Evolutionary conservation across 1,140 invertebrate genomes (phyloP), one percentile per base, ranked within the genome.

Genomic region (Drosophila parvula): DNA sequence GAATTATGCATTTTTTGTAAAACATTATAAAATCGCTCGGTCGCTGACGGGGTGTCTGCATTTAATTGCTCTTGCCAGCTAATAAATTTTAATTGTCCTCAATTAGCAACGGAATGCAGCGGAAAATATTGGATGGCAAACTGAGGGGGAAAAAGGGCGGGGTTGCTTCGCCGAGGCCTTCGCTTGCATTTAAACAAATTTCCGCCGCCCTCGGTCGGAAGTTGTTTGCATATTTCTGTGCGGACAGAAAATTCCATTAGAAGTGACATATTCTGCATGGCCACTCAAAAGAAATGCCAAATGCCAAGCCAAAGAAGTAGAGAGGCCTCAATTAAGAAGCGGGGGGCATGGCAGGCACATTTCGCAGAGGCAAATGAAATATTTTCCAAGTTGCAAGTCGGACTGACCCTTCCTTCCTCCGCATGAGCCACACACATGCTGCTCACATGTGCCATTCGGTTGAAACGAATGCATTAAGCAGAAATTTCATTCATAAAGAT

Each of bases 61-160:
- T 90, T 90, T 90, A 90, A 90, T 90, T 90, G 83, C 83, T 79
- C 75, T 90, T 82, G 80, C 78, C 81, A 88, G 88, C 88, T 90
- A 88, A 90, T 90, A 90, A 90, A 90, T 90, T 90, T 90, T 90
- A 90, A 90, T 90, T 90, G 88, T 84, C 78, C 57, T 86, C 83
- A 90, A 90, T 90, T 90, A 90, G 86, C 71, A 55, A 77, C 73
- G 78, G 86, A 90, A 86, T 90, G 86, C 82, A 78, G 77, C 38
- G 71, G 74, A 70, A 76, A 81, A 89, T 77, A 58, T 48, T 48
- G 43, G 38, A 18, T 55, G 18, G 38, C 11, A 32, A 48, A 11
- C 57, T 28, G 14, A 68, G 27, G 43, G 43, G 40, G 64, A 74
- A 67, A 38, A 32, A 22, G 22, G 5, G 57, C n/a, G n/a, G 63